phyloP scores from a whole-genome alignment of 1,140 invertebrate species.

The Brachionus rotundiformis region DNA sequence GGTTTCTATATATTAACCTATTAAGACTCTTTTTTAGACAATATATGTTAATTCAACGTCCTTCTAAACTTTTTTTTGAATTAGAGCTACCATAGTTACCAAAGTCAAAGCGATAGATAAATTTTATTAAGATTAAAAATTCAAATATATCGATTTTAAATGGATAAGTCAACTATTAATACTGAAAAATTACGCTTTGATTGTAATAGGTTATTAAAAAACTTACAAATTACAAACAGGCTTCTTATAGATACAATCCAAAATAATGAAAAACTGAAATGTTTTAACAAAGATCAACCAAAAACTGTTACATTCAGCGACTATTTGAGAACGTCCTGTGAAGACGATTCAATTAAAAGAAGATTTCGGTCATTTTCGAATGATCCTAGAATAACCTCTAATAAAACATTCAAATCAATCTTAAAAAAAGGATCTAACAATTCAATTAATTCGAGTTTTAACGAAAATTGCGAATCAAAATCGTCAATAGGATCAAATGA shows the following conservation, averaged over 20 bases:
- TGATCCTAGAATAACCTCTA: not conserved
- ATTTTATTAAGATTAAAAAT: not conserved
- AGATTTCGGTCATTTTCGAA: not conserved
- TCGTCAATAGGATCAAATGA: not conserved
- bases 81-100: not conserved
- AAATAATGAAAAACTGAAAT: not conserved
- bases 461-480: not conserved
- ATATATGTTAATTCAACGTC: too few relatives aligned
- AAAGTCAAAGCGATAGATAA: not conserved
- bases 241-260: not conserved
- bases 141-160: not conserved
- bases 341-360: not conserved
- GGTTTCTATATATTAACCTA: too few relatives aligned
- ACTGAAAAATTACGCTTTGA: not conserved
- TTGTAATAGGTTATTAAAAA: not conserved
- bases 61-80: not conserved
- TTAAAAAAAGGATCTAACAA: not conserved
- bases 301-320: slow-evolving; percentile 22
- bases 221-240: not conserved
- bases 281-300: not conserved
- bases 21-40: too few relatives aligned
- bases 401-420: not conserved
- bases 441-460: not conserved
- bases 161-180: not conserved
- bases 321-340: slow-evolving; percentile 17